Conservation (phyloP, 2,113 vertebrate genomes). For the Poicephalus meyeri region DNA sequence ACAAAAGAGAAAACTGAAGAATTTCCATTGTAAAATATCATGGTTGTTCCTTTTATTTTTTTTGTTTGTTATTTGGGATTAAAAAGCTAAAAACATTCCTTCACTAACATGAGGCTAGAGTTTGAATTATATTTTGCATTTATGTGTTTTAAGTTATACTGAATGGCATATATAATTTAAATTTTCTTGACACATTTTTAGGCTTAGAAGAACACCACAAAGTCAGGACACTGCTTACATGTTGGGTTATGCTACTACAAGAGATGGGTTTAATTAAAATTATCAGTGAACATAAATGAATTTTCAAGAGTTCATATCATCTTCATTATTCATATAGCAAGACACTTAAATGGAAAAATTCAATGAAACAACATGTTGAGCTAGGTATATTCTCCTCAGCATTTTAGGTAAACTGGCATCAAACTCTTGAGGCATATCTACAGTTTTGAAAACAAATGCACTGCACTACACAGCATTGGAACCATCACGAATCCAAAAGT, state of each 20-base stretch:
- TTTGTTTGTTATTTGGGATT: not conserved
- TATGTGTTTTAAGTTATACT: not conserved
- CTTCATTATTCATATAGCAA: not conserved
- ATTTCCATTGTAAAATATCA: not conserved
- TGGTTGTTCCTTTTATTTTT: not conserved
- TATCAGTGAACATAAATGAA: not conserved
- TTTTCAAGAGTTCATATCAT: not conserved
- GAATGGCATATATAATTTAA: not conserved
- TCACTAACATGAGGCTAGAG: not conserved
- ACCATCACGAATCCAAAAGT: fast-evolving
- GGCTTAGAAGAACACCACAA: not conserved
- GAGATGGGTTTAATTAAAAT: not conserved
- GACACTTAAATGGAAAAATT: not conserved
- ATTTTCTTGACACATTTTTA: not conserved
- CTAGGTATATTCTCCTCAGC: not conserved
- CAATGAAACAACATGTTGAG: not conserved
- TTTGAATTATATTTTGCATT: not conserved
- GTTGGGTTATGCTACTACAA: not conserved
- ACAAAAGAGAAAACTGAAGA: not conserved
- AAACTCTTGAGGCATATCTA: not conserved
- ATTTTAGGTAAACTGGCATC: not conserved
- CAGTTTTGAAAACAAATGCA: not conserved
- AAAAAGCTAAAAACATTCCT: not conserved
- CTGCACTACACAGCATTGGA: not conserved
- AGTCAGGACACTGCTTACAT: not conserved